These are phyloP conservation scores for Himalopsyche anomala DNA, from an alignment of 2,888 invertebrate species.

Conservation along the genomic window DNA sequence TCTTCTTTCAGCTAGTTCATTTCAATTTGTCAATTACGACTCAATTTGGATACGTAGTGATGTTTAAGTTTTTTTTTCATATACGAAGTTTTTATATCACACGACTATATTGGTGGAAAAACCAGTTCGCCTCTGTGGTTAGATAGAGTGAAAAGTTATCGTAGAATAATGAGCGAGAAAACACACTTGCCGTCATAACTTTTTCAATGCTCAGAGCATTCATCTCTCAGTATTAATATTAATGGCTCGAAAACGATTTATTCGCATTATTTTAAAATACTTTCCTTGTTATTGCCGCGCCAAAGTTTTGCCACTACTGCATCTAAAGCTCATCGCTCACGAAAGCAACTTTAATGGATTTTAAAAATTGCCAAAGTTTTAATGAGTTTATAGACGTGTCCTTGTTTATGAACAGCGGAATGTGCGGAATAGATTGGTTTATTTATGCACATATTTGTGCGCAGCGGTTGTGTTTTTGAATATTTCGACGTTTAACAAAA, in stretches of 20 bases:
- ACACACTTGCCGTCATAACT: conserved; percentile 1
- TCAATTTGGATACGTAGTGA: too few species aligned
- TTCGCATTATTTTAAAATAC: conserved; percentile 49
- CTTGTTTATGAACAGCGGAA: conserved; percentile 14
- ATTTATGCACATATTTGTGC: conserved; percentile 25
- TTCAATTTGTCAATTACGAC: too few species aligned
- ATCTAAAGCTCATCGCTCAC: conserved; percentile 46
- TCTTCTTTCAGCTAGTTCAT: too few species aligned
- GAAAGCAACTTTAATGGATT: conserved; percentile 41
- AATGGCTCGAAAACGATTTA: conserved; percentile 50
- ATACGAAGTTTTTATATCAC: too few species aligned
- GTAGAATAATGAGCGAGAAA: conserved; percentile 18
- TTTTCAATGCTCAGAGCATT: conserved; percentile 19
- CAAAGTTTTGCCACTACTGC: conserved; percentile 50
- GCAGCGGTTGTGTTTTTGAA: not conserved
- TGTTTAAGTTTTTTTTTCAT: too few species aligned
- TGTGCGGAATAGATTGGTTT: not conserved
- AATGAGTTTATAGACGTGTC: conserved; percentile 56
- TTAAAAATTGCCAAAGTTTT: conserved; percentile 60
- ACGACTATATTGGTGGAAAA: not conserved
- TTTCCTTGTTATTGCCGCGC: conserved; percentile 50
- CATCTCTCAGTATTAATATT: conserved; percentile 44
- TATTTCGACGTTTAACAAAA: not conserved
- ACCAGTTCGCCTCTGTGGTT: not conserved
- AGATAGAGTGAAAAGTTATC: conserved; percentile 1